Evolutionary conservation across 2,888 invertebrate genomes (phyloP).

Genomic region (Abrostola triplasia): DNA sequence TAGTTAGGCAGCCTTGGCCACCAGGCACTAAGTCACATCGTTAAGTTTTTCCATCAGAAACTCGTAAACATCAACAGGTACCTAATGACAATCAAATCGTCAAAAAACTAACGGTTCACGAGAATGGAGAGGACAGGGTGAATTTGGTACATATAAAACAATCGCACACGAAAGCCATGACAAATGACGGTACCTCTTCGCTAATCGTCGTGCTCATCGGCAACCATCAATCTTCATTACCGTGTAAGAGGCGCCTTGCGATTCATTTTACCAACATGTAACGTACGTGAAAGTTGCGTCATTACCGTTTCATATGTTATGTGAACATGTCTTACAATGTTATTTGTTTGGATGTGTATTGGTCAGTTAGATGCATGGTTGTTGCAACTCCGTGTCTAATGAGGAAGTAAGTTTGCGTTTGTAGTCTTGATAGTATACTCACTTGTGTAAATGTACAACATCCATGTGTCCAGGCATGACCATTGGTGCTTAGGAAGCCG

Average conservation of each 20-base stretch:
- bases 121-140: slow-evolving; percentile 6
- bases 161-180: slow-evolving; percentile 55
- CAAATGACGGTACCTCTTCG: slow-evolving; percentile 65
- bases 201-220: slow-evolving; percentile 74
- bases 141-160: slow-evolving; percentile 47
- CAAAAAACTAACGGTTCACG: neutral
- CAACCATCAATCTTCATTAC: slow-evolving; percentile 85
- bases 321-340: slow-evolving; percentile 49
- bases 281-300: slow-evolving; percentile 82
- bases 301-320: slow-evolving; percentile 71
- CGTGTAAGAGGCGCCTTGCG: slow-evolving; percentile 76
- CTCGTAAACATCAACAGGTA: neutral
- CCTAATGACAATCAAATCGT: neutral
- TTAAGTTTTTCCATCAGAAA: too few species aligned
- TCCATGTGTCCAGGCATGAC: too few species aligned
- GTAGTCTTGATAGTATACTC: neutral
- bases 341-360: slow-evolving; percentile 51
- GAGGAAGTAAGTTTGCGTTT: slow-evolving; percentile 8
- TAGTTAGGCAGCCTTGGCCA: too few species aligned
- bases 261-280: slow-evolving; percentile 78
- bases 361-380: slow-evolving; percentile 15
- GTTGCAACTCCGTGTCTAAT: slow-evolving; percentile 1
- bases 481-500: too few species aligned
- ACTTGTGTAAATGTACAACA: too few species aligned
- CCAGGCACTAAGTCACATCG: too few species aligned